Evolutionary conservation across 2,797 vertebrate species (phyloP).

Genomic region (Poeciliopsis turneri): DNA sequence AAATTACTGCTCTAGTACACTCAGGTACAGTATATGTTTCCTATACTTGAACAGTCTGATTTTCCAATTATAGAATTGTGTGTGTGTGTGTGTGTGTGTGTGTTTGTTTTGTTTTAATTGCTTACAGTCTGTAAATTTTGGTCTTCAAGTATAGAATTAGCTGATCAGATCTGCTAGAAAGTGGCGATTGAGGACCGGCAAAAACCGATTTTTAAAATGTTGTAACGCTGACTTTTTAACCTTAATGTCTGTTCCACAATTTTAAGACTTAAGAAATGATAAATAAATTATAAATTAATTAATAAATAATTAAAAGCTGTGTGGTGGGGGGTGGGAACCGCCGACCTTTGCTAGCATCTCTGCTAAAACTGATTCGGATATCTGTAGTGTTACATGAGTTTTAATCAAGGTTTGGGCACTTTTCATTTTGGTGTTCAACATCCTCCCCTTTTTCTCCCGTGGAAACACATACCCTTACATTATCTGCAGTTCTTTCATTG

Average conservation of each 20-base stretch:
- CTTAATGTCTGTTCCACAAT: neutral
- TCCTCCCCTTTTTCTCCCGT: neutral
- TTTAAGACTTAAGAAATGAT: neutral
- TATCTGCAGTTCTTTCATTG: slow-evolving; percentile 44
- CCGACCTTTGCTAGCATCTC: neutral
- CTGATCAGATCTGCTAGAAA: neutral
- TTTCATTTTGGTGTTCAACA: neutral
- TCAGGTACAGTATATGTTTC: too few relatives aligned
- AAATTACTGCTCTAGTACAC: too few relatives aligned
- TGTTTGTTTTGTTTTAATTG: neutral
- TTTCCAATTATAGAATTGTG: too few relatives aligned
- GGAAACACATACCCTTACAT: slow-evolving; percentile 50
- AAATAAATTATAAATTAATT: neutral
- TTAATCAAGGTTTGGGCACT: neutral
- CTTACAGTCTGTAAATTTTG: neutral
- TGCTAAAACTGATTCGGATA: neutral
- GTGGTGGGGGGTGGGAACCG: neutral
- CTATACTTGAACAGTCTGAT: too few relatives aligned
- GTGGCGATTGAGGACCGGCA: neutral
- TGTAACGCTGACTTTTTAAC: neutral
- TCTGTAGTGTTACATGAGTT: neutral
- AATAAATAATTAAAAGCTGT: neutral
- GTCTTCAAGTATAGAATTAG: neutral
- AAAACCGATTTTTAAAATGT: neutral
- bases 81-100: neutral